Evolutionary conservation across 2,888 invertebrate genomes (phyloP), one percentile per base, ranked within the genome.

Genomic region (Schizotus pectinicornis): DNA sequence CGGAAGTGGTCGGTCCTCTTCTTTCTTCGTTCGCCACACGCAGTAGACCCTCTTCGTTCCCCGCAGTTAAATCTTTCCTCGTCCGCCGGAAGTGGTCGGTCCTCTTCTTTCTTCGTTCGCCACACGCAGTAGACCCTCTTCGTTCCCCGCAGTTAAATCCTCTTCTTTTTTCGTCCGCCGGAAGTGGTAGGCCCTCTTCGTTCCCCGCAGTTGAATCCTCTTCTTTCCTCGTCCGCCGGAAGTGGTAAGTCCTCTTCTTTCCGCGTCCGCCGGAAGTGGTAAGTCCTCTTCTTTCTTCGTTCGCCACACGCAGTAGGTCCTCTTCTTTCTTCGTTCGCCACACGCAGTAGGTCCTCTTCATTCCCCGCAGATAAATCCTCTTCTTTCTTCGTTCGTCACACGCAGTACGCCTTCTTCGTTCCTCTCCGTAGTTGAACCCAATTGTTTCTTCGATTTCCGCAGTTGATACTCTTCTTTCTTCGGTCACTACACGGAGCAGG

Each of bases 111-210:
- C 52, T 52, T 52, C 8, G n/a, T 11, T 7, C 6, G 6, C 13
- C 30, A 42, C 33, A 8, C 30, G 6, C 39, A 12, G n/a, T 30
- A 6, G 36, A 45, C 12, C 45, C 45, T 35, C 22, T 38, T 49
- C 49, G 39, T 49, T 35, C 9, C 35, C 13, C 47, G 34, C 9
- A 8, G 47, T 3, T 8, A 14, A n/a, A 71, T 81, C 81, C 69
- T 77, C 81, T 81, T 82, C 82, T 81, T 83, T 81, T 70, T 80
- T 80, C 68, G 81, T 81, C 49, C 31, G 3, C 9, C 32, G n/a
- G 30, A 8, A n/a, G n/a, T n/a, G n/a, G n/a, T n/a, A n/a, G n/a
- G n/a, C n/a, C n/a, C n/a, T 51, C 51, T 49, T 49, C 49, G 13
- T 38, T 31, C 49, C 39, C 31, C 39, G 7, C n/a, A n/a, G n/a